A percentile compares a stretch with the other conserved stretches of the same genome.
phyloP scores from a whole-genome alignment of 2,113 vertebrate genomes.

The Silurus glanis region DNA sequence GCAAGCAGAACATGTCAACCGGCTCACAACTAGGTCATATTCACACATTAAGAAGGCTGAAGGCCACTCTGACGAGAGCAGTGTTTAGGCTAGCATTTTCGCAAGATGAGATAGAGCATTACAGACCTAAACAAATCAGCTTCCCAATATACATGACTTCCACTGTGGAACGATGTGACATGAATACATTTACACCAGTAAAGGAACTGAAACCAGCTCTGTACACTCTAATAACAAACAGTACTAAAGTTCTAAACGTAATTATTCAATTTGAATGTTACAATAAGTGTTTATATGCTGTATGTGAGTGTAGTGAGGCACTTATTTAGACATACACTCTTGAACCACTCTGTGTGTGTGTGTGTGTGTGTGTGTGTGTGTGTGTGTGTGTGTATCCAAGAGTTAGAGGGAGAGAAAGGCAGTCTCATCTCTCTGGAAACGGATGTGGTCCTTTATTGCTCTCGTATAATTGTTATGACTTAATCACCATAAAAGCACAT shows the following conservation, averaged over 20 bases:
- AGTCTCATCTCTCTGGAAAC: slow-evolving; percentile 12
- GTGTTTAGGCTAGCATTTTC: slow-evolving; percentile 36
- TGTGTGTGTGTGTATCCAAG: neutral
- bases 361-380: neutral
- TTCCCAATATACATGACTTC: neutral
- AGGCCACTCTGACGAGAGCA: neutral
- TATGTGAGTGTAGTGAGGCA: neutral
- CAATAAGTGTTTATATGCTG: neutral
- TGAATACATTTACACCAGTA: neutral
- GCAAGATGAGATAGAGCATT: neutral
- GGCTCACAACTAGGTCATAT: slow-evolving; percentile 24
- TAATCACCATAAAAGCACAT: slow-evolving; percentile 58
- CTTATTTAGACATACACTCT: neutral
- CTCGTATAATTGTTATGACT: slow-evolving; percentile 56
- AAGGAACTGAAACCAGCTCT: neutral
- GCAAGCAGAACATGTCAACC: slow-evolving; percentile 20
- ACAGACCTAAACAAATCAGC: slow-evolving; percentile 20
- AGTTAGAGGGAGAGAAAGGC: neutral
- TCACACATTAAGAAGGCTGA: slow-evolving; percentile 3
- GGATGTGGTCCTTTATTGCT: slow-evolving; percentile 52
- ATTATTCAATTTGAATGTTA: neutral
- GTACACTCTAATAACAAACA: neutral
- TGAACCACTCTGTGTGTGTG: neutral
- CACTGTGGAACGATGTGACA: neutral
- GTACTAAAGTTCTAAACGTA: neutral